phyloP scores from a whole-genome alignment of 2,888 invertebrate species.

The Mayetiola destructor region DNA sequence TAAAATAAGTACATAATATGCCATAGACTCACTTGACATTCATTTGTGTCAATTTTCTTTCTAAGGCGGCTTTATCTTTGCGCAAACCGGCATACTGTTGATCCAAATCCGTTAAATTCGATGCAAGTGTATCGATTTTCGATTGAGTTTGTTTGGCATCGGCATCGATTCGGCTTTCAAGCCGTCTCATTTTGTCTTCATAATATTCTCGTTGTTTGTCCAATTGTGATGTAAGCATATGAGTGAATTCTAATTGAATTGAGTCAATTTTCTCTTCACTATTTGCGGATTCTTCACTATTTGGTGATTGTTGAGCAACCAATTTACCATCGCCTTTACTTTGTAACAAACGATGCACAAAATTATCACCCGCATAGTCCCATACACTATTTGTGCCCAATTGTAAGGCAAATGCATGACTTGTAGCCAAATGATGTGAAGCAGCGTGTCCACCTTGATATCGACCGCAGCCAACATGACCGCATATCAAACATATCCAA shows the following conservation, averaged over 20 bases:
- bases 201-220: conserved; percentile 88
- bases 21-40: conserved; percentile 39
- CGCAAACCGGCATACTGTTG: conserved; percentile 39
- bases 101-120: conserved; percentile 36
- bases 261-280: conserved; percentile 79
- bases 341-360: conserved; percentile 83
- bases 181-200: conserved; percentile 57
- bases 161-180: conserved; percentile 35
- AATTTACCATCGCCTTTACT: conserved; percentile 94
- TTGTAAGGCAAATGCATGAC: conserved; percentile 95
- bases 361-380: conserved; percentile 96
- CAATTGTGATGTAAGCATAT: conserved; percentile 85
- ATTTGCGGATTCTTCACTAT: conserved; percentile 40
- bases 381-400: conserved; percentile 93
- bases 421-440: conserved; percentile 86
- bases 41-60: conserved; percentile 53
- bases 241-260: conserved; percentile 91
- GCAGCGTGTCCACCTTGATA: conserved; percentile 89
- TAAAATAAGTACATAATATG: background rate
- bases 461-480: conserved; percentile 95
- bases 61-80: conserved; percentile 52
- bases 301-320: conserved; percentile 36
- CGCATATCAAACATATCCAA: conserved; percentile 99
- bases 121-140: conserved; percentile 38
- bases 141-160: conserved; percentile 43